Evolutionary conservation across 1,140 invertebrate species (phyloP), one percentile per base, ranked within the genome.

Genomic region (Zaprionus ornatus): DNA sequence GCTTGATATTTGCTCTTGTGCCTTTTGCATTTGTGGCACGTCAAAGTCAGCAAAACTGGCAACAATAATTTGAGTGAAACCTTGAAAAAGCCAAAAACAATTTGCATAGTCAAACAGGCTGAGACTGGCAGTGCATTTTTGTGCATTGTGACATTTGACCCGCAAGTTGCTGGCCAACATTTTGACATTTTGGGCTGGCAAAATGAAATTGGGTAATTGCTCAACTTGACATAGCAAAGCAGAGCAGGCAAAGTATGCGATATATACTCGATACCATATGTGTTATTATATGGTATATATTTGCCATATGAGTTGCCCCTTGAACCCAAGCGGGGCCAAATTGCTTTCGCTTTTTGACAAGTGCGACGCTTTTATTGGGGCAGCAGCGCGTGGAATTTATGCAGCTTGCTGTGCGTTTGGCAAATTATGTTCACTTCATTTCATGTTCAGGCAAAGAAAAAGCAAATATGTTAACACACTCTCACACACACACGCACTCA

Each of bases 371-470:
- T 88, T 87, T 88, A 87, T 87, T 87, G 74, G 61, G 64, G 69
- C 77, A 81, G 66, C 80, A 50, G 10, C 37, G 57, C 50, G 66
- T 50, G 61, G 67, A 87, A 87, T 87, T 88, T 84, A 87, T 87
- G 84, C 84, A 88, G 73, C 73, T 71, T 67, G 60, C 76, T 76
- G 64, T 80, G 77, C 55, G 77, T n/a, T 17, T 70, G 68, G 69
- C 83, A 81, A 84, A 90, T 88, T 88, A 88, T 90, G 85, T 88
- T 65, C 84, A 87, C 70, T 87, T 88, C 80, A 87, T 90, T 87
- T 88, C 84, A 69, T 73, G 80, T 74, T 72, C 74, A 67, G 45
- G 45, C 17, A 80, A 74, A 77, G 19, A 42, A 66, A 60, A 61
- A 42, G 42, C 35, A 67, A 71, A 88, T 76, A 88, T 80, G 84